Evolutionary conservation across 23 tunicate genomes (phyloP).

Genomic region (Ciona savignyi): DNA sequence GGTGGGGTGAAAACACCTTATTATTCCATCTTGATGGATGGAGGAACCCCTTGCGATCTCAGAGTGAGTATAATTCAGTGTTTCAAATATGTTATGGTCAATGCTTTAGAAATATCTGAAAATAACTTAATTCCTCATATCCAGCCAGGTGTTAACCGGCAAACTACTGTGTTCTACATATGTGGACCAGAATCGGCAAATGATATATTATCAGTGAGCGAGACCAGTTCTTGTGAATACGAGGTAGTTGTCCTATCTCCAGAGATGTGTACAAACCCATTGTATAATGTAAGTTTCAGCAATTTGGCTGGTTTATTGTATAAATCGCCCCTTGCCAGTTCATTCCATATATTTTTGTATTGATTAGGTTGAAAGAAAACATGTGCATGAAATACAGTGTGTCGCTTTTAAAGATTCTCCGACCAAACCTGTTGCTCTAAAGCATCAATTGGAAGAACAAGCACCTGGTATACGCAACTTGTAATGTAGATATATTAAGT

Average conservation of each 20-base stretch:
- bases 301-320: background rate
- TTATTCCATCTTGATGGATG: slow-evolving; percentile 44
- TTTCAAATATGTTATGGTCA: background rate
- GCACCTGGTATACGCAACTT: background rate
- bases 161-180: slow-evolving; percentile 55
- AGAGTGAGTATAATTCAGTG: slow-evolving; percentile 13
- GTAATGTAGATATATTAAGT: background rate
- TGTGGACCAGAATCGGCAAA: slow-evolving; percentile 54
- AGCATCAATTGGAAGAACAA: background rate
- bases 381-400: slow-evolving; percentile 67
- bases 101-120: background rate
- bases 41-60: slow-evolving; percentile 90
- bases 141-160: slow-evolving; percentile 43
- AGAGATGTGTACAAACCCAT: slow-evolving; percentile 64
- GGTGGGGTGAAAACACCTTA: slow-evolving; percentile 86
- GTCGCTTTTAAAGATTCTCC: slow-evolving; percentile 58
- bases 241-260: slow-evolving; percentile 76
- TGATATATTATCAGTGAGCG: slow-evolving; percentile 58
- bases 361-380: slow-evolving; percentile 26
- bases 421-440: slow-evolving; percentile 29
- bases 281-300: slow-evolving; percentile 41
- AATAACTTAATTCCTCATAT: background rate
- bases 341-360: no score
- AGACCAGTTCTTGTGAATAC: slow-evolving; percentile 91
- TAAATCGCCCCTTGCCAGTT: no score